Percentiles rank a stretch among this genome's conserved stretches.
Evolutionary conservation across 2,113 vertebrate genomes (phyloP).

Genomic region (Nipponia nippon): DNA sequence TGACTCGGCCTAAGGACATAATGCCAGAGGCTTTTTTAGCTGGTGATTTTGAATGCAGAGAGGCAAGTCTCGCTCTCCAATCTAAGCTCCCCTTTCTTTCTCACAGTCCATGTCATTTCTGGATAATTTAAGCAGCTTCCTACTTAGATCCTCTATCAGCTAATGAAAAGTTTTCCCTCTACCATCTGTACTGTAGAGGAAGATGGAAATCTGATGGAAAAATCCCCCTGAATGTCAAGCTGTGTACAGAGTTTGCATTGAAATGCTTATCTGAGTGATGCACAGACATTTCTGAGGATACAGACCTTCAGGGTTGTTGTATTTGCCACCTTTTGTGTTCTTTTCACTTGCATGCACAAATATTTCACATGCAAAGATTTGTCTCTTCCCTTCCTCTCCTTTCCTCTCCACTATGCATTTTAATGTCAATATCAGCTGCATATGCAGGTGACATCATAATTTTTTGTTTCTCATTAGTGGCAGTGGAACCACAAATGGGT

Average conservation of each 20-base stretch:
- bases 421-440: background rate
- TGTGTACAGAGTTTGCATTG: background rate
- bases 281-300: background rate
- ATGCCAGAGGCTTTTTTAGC: background rate
- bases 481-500: background rate
- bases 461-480: background rate
- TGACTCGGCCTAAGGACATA: background rate
- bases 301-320: background rate
- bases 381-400: background rate
- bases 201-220: background rate
- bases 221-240: background rate
- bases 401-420: background rate
- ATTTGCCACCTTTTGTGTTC: background rate
- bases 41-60: background rate
- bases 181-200: background rate
- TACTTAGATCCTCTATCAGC: background rate
- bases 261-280: background rate
- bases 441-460: background rate
- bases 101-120: background rate
- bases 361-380: background rate
- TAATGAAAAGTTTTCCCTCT: background rate
- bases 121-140: background rate
- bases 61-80: background rate
- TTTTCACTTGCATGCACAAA: background rate
- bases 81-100: background rate